A percentile compares a stretch with the other conserved stretches of the same genome.
Conservation (phyloP, 2,888 invertebrate genomes). For the Andrena praecox region DNA sequence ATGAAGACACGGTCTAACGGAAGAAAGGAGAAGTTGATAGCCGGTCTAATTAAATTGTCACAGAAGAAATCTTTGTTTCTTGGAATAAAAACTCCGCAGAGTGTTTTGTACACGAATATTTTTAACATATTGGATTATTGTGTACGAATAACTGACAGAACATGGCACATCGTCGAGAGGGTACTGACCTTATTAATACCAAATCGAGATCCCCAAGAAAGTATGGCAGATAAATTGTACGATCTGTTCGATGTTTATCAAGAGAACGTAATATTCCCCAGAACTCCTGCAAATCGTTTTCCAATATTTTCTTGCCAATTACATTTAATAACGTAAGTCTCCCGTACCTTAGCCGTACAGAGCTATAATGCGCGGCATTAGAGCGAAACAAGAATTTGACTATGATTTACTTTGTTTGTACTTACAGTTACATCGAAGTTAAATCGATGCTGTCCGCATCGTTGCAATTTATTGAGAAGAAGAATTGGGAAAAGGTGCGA, state of each 20-base stretch:
- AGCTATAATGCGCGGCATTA: neutral
- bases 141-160: conserved; percentile 68
- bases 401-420: conserved; percentile 13
- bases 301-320: conserved; percentile 77
- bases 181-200: conserved; percentile 78
- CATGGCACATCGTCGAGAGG: conserved; percentile 73
- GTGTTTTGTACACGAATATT: conserved; percentile 60
- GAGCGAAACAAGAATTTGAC: neutral
- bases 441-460: conserved; percentile 61
- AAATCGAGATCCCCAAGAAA: conserved; percentile 72
- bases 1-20: conserved; percentile 70
- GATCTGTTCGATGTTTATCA: conserved; percentile 72
- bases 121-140: conserved; percentile 68
- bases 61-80: conserved; percentile 71
- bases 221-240: conserved; percentile 71
- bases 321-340: conserved; percentile 75
- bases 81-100: conserved; percentile 72
- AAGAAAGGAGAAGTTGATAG: conserved; percentile 67
- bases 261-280: conserved; percentile 74
- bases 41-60: conserved; percentile 68
- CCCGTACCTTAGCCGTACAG: neutral
- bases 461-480: conserved; percentile 66
- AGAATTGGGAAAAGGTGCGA: conserved; percentile 74
- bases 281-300: conserved; percentile 62
- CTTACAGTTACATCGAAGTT: conserved; percentile 74